Base-by-base conservation (phyloP, 2,113 vertebrate genomes). In the Gallinago paraguaiae region DNA sequence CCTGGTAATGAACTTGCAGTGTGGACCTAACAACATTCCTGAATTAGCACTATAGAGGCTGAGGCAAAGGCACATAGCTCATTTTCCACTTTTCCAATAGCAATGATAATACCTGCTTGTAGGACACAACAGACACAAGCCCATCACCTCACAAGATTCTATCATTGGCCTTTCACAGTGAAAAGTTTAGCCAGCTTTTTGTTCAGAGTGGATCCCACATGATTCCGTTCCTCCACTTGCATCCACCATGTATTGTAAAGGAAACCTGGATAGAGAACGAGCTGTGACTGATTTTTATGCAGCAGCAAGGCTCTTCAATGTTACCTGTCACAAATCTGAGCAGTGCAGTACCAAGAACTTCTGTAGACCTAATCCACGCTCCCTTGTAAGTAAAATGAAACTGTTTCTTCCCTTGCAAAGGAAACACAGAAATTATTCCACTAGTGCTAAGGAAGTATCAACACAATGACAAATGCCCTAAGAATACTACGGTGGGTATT, bases 211-310 rank as follows among this genome's bases (percentile, higher is more conserved):
- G 24, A 84, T 81, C 28, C 35, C 43, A 41, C 1, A 1, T 28
- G 46, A 53, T 61, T n/a, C 31, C 2, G 0, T 27, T 83, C 50
- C 8, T 77, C 24, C 19, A n/a, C 59, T 54, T 71, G 24, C 60
- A 68, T 86, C 41, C 0, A 6, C 22, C 57, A 64, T 0, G 1
- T 7, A 59, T 12, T 7, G 17, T 15, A 30, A 0, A 63, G 33
- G 39, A 89, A 79, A 90, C 17, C 31, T 43, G 35, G 48, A 56
- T 0, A 30, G 48, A 60, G 65, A 91, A 46, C 4, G 9, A 69
- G n/a, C 39, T 39, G 51, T 2, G 4, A 61, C 2, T 50, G 74
- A 67, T 39, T 82, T 65, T 65, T 78, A 81, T 43, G 15, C 37
- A 78, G 31, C 28, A 87, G 28, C 74, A 60, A 45, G 30, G 17